Evolutionary conservation across 2,888 invertebrate species (phyloP).

Genomic region (Ormyrus pomaceus): DNA sequence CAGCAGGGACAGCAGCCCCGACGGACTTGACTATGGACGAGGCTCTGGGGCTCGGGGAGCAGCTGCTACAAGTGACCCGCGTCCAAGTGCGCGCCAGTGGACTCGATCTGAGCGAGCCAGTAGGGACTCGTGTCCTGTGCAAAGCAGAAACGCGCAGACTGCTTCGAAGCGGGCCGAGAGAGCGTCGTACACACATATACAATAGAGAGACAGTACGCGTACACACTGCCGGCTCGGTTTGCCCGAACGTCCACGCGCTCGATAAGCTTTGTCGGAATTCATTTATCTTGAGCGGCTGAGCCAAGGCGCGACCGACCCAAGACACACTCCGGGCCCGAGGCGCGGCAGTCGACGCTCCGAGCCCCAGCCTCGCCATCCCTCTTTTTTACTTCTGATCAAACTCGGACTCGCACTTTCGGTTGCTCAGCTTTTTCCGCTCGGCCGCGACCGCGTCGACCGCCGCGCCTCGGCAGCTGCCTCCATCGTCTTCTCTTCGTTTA

Average conservation of each 20-base stretch:
- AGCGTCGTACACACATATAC: not conserved
- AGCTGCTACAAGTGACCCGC: conserved; percentile 41
- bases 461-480: no score
- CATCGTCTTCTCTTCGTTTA: no score
- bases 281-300: conserved; percentile 11
- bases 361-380: no score
- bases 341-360: no score
- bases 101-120: conserved; percentile 16
- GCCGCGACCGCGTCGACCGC: no score
- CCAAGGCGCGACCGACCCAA: not conserved
- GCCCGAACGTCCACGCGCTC: conserved; percentile 5
- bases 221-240: conserved; percentile 42
- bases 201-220: conserved; percentile 17
- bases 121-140: not conserved
- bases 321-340: no score
- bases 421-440: no score
- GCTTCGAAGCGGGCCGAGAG: not conserved
- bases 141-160: not conserved
- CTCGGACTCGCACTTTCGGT: no score
- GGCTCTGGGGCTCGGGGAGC: conserved; percentile 65
- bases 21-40: conserved; percentile 74
- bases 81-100: not conserved
- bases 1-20: conserved; percentile 59
- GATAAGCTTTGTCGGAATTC: not conserved
- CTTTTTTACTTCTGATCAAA: no score